Conservation (phyloP, 2,113 vertebrate species). For the Chloropsis hardwickii region DNA sequence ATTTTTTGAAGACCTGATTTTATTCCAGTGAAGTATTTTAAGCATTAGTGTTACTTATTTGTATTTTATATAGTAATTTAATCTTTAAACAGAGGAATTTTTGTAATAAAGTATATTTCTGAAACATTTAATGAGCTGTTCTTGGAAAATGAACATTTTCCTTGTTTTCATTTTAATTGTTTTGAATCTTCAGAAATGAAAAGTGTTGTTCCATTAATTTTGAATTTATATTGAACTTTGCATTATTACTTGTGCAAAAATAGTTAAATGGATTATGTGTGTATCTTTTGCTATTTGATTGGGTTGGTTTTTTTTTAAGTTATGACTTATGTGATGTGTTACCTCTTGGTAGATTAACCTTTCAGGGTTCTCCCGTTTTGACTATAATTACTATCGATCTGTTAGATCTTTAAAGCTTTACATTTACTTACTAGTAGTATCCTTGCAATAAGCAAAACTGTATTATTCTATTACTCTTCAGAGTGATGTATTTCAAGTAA, state of each 20-base stretch:
- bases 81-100: neutral
- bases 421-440: neutral
- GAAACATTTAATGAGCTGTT: neutral
- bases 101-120: neutral
- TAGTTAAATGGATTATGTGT: neutral
- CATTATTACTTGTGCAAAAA: neutral
- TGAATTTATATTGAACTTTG: neutral
- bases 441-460: neutral
- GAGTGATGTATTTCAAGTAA: neutral
- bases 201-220: neutral
- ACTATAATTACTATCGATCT: neutral
- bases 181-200: neutral
- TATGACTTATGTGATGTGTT: neutral
- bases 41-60: neutral
- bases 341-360: neutral
- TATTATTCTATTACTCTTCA: neutral
- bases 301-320: neutral
- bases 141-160: neutral
- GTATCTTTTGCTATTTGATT: neutral
- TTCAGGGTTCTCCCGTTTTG: neutral
- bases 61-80: neutral
- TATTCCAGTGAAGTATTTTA: neutral
- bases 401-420: neutral
- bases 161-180: neutral
- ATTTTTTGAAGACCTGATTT: neutral